These are phyloP conservation scores for Serilophus lunatus DNA, from an alignment of 2,113 vertebrate genomes.

Conservation along the genomic window DNA sequence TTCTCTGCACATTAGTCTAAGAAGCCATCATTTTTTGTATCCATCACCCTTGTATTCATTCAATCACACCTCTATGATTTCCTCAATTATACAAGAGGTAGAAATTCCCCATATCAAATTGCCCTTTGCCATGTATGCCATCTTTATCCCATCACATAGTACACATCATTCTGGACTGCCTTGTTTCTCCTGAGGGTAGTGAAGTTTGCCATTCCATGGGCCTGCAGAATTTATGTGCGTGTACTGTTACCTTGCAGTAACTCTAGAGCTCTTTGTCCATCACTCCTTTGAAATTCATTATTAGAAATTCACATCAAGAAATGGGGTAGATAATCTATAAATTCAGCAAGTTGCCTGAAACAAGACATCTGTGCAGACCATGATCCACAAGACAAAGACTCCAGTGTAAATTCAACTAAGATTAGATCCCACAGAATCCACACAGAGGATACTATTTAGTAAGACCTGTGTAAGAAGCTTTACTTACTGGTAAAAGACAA, in stretches of 20 bases:
- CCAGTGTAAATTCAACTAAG: not conserved
- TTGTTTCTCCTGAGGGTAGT: not conserved
- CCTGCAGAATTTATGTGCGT: not conserved
- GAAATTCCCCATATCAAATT: not conserved
- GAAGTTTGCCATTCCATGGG: not conserved
- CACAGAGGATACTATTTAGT: not conserved
- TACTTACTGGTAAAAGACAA: not conserved
- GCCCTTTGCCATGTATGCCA: not conserved
- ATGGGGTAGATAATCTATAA: not conserved
- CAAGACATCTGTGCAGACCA: not conserved
- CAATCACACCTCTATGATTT: conserved; percentile 59
- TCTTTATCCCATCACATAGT: conserved; percentile 40
- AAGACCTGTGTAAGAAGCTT: not conserved
- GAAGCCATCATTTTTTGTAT: conserved; percentile 65
- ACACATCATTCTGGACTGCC: not conserved
- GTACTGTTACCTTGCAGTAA: not conserved
- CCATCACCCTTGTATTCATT: conserved; percentile 50
- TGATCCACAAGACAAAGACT: not conserved
- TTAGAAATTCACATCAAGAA: not conserved
- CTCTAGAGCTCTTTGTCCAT: not conserved
- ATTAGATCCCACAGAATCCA: not conserved
- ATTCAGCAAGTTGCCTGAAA: not conserved
- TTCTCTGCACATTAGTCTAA: conserved; percentile 67
- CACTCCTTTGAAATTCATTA: not conserved
- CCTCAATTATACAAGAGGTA: conserved; percentile 23